Conservation (phyloP, 2,113 vertebrate species). For the Philantomba maxwellii region DNA sequence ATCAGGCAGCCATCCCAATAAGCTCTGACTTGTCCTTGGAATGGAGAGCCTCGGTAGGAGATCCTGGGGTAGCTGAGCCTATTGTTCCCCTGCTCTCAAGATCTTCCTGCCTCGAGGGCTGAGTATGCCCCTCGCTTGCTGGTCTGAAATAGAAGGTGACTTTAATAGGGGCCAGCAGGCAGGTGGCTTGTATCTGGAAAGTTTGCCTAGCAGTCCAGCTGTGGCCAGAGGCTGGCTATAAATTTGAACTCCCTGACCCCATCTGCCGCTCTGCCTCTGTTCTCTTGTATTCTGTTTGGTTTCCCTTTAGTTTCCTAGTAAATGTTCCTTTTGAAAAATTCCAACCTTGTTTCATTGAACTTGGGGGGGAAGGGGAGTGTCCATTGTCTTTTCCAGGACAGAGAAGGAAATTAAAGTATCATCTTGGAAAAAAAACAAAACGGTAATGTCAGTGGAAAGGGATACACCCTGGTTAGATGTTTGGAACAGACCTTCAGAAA, state of each 20-base stretch:
- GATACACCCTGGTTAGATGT: neutral
- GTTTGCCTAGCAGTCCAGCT: conserved; percentile 30
- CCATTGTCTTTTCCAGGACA: neutral
- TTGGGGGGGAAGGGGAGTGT: neutral
- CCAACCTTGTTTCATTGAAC: conserved; percentile 45
- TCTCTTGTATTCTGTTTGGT: conserved; percentile 65
- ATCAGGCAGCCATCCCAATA: neutral
- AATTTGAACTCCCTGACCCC: conserved; percentile 20
- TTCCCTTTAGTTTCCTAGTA: conserved; percentile 71
- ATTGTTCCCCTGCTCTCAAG: neutral
- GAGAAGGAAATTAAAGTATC: neutral
- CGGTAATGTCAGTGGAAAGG: neutral
- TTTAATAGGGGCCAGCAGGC: neutral
- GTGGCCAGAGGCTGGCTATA: conserved; percentile 40
- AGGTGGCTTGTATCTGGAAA: conserved; percentile 24
- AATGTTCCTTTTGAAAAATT: conserved; percentile 68
- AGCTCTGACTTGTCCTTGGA: neutral
- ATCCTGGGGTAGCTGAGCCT: conserved; percentile 25
- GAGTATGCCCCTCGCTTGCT: neutral
- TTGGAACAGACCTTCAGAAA: neutral
- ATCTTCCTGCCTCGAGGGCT: neutral
- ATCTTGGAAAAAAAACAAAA: neutral
- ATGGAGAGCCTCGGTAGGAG: neutral
- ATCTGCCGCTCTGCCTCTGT: conserved; percentile 55
- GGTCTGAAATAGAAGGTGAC: neutral